Conservation (phyloP, 1,140 invertebrate species). For the Zaprionus ornatus region DNA sequence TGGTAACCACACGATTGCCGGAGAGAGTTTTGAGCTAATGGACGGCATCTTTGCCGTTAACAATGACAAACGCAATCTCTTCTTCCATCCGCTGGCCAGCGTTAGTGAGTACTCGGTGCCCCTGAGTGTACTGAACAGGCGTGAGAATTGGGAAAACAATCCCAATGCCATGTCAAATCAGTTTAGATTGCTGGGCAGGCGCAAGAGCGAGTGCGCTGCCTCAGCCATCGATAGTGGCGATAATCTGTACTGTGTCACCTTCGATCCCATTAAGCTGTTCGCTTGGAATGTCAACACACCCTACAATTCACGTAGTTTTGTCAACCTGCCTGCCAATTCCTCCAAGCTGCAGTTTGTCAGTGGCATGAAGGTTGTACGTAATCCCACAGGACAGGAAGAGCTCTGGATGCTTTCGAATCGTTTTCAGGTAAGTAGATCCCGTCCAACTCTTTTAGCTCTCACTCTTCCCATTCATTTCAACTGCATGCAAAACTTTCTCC, state of each 20-base stretch:
- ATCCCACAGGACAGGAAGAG: conserved; percentile 86
- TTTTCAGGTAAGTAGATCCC: conserved; percentile 85
- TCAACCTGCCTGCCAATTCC: conserved; percentile 83
- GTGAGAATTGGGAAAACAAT: conserved; percentile 84
- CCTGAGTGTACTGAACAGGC: conserved; percentile 87
- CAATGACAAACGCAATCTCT: conserved; percentile 87
- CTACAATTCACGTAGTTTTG: conserved; percentile 74
- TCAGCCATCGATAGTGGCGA: conserved; percentile 86
- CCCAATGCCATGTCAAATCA: conserved; percentile 70
- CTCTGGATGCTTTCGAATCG: conserved; percentile 88
- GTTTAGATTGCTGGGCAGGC: conserved; percentile 64
- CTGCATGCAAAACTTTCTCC: background rate
- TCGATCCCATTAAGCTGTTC: conserved; percentile 85
- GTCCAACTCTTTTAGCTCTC: background rate
- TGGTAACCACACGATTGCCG: conserved; percentile 88
- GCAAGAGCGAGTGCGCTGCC: conserved; percentile 84
- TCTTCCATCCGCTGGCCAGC: conserved; percentile 90
- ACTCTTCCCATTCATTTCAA: background rate
- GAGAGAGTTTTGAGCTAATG: conserved; percentile 86
- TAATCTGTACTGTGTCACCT: conserved; percentile 86
- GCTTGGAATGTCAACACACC: conserved; percentile 85
- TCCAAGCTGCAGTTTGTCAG: conserved; percentile 87
- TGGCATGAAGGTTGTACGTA: conserved; percentile 88
- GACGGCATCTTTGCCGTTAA: conserved; percentile 88
- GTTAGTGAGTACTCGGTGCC: conserved; percentile 88